Evolutionary conservation across 92 coral and sea anemone species (phyloP).

Genomic region (Hydrozoanthus gracilis): DNA sequence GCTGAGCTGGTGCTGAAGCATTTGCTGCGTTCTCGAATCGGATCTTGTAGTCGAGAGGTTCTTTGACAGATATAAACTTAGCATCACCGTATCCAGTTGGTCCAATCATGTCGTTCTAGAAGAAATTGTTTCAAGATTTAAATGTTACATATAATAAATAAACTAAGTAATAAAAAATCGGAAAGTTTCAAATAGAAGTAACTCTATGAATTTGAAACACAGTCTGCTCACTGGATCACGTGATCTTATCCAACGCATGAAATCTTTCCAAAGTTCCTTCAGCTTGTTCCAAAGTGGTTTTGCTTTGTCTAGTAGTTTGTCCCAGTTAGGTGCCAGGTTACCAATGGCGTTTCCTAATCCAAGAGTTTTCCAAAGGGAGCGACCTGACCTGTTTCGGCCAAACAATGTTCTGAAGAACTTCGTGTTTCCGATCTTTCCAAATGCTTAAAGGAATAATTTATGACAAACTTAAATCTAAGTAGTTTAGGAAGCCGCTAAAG

Average conservation of each 20-base stretch:
- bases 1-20: conserved; percentile 87
- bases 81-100: conserved; percentile 85
- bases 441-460: neutral
- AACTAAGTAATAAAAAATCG: neutral
- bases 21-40: conserved; percentile 83
- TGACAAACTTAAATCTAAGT: neutral
- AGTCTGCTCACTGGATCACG: conserved; percentile 9
- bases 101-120: conserved; percentile 87
- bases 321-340: conserved; percentile 30
- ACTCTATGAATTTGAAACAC: neutral
- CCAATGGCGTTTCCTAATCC: conserved; percentile 33
- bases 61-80: conserved; percentile 67
- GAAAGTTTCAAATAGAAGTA: neutral
- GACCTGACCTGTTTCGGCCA: conserved; percentile 17
- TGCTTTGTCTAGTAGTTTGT: conserved; percentile 13
- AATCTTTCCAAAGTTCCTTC: conserved; percentile 1
- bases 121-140: neutral
- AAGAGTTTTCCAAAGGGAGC: conserved; percentile 27
- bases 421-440: conserved; percentile 32
- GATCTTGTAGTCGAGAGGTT: conserved; percentile 72
- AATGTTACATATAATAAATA: neutral
- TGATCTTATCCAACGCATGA: conserved; percentile 28
- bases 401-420: conserved; percentile 14
- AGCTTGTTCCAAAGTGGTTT: conserved; percentile 6
- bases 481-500: too few relatives aligned